Evolutionary conservation across 2,113 vertebrate genomes (phyloP).

Genomic region (Chloropsis cyanopogon): DNA sequence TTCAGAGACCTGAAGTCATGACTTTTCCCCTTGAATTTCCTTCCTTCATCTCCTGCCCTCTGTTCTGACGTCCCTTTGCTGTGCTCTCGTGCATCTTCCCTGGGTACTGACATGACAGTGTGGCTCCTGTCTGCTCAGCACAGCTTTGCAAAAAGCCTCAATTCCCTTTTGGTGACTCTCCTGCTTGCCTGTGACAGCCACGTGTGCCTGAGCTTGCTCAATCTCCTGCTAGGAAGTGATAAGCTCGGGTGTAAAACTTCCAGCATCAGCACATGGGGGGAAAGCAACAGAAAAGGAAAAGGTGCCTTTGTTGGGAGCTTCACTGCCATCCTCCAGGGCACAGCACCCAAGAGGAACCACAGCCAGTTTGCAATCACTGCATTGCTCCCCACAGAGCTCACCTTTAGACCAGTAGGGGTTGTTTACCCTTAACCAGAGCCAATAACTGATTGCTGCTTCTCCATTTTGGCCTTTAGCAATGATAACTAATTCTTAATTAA

Average conservation of each 20-base stretch:
- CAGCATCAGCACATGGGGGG: neutral
- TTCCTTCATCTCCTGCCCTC: neutral
- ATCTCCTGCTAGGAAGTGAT: neutral
- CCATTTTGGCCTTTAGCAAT: neutral
- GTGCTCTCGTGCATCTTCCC: neutral
- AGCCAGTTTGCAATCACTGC: neutral
- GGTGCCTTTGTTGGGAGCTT: neutral
- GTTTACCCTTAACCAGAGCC: neutral
- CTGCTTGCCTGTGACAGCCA: neutral
- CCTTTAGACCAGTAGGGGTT: neutral
- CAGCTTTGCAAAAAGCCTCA: neutral
- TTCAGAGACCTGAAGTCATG: neutral
- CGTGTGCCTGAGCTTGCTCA: neutral
- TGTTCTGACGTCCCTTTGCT: neutral
- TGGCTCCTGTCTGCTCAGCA: neutral
- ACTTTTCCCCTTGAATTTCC: neutral
- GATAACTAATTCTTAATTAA: neutral
- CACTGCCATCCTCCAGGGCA: neutral
- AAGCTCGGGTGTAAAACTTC: neutral
- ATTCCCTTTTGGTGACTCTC: neutral
- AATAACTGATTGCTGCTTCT: neutral
- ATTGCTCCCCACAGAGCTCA: neutral
- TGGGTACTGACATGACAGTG: fast-evolving
- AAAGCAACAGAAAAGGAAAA: neutral
- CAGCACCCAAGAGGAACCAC: neutral